A percentile compares a stretch with the other conserved stretches of the same genome.
Conservation (phyloP, 1,140 invertebrate genomes). For the Brachionus plicatilis region DNA sequence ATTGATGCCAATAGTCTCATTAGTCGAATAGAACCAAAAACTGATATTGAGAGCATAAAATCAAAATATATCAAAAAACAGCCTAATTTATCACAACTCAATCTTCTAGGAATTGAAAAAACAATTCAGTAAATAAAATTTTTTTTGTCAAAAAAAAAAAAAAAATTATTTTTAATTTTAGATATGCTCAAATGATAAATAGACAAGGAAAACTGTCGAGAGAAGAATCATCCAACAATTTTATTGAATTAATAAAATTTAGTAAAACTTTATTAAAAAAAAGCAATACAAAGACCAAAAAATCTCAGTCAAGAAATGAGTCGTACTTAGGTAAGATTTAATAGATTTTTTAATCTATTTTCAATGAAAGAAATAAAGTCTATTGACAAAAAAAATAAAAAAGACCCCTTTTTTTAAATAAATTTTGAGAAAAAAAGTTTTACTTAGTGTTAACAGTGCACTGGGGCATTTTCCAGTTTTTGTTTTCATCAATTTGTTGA, state of each 20-base stretch:
- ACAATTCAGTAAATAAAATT: background rate
- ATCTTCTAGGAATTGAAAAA: conserved; percentile 4
- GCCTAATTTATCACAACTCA: background rate
- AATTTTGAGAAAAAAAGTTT: too few relatives aligned
- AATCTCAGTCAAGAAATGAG: background rate
- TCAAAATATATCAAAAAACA: background rate
- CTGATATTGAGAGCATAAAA: background rate
- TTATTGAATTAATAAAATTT: background rate
- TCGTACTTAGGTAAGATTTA: background rate
- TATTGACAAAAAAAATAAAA: too few relatives aligned
- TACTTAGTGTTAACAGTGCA: too few relatives aligned
- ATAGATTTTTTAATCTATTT: background rate
- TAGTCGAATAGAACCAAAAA: background rate
- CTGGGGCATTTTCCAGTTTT: too few relatives aligned
- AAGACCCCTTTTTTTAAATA: too few relatives aligned
- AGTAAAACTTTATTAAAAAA: background rate
- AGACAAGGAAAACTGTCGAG: background rate
- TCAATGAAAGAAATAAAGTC: too few relatives aligned
- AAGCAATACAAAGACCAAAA: background rate
- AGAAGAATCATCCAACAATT: background rate
- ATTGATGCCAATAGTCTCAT: background rate
- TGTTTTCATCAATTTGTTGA: too few relatives aligned
- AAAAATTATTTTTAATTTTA: background rate
- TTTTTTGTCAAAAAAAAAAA: background rate
- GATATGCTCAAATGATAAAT: background rate